These are phyloP conservation scores for Pristis pectinata DNA, from an alignment of 2,797 vertebrate genomes.

Conservation along the genomic window DNA sequence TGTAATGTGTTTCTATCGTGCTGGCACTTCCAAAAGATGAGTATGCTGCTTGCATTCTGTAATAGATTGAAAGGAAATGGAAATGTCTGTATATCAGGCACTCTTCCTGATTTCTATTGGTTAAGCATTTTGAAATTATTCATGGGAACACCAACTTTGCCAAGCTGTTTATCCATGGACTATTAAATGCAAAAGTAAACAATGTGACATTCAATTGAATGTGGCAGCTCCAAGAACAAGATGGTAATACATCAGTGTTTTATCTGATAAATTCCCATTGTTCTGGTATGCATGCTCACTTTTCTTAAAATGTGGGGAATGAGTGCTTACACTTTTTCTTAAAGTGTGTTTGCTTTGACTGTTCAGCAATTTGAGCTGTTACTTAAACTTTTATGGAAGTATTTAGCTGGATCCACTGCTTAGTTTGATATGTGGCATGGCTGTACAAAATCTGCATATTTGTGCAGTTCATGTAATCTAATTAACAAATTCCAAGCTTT, in stretches of 20 bases:
- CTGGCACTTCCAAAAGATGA: not conserved
- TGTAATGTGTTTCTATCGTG: not conserved
- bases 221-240: too few relatives aligned
- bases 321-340: not conserved
- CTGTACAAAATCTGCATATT: not conserved
- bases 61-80: not conserved
- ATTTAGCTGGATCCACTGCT: not conserved
- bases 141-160: not conserved
- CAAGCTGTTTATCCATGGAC: not conserved
- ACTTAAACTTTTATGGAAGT: not conserved
- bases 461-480: not conserved
- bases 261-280: not conserved
- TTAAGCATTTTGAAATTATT: not conserved
- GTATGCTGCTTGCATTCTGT: not conserved
- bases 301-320: not conserved
- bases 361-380: not conserved
- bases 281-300: not conserved
- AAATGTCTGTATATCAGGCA: not conserved
- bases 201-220: not conserved
- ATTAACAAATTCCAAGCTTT: not conserved
- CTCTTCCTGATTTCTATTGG: not conserved
- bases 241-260: not conserved
- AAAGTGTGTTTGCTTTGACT: not conserved
- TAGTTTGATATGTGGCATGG: not conserved
- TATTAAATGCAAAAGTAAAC: not conserved